Evolutionary conservation across 2,113 vertebrate species (phyloP), one percentile per base, ranked within the genome.

Genomic region (Thunnus thynnus): DNA sequence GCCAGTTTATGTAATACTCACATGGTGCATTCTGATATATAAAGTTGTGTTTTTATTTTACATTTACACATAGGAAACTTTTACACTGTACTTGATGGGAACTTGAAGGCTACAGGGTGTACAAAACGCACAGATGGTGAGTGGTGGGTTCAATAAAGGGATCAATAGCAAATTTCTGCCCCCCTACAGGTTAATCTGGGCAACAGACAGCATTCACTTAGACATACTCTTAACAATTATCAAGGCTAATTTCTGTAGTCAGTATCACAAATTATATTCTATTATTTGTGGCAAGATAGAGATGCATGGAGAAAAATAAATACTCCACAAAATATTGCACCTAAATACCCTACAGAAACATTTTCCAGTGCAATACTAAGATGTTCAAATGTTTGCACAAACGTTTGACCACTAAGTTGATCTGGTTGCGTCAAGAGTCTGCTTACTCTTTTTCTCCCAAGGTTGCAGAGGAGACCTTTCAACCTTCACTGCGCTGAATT

Each of bases 401-500:
- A n/a, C 10, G 57, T 56, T 6, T 56, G 12, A 57, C 8, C 25
- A 10, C 13, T 10, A 5, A 36, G 17, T 58, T 54, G 20, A 64
- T 16, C 18, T 32, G 55, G 3, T 22, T 68, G 55, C 18, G 32
- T 48, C 65, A 78, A n/a, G 54, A 3, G n/a, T 27, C 48, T 6
- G 7, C 8, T 18, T 1, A 12, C 22, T 55, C 13, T 48, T 13
- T 7, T 36, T 27, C 36, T 16, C 25, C 27, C 73, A 83, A 80
- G 76, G 85, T 84, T 81, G 75, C 60, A 66, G 58, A 71, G 44
- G 51, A 44, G 57, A 52, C 22, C 73, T 50, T 50, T 61, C 55
- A 84, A 83, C 86, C 82, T 78, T 88, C 72, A 66, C 47, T 46
- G 17, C 63, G 4, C 6, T 58, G 52, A 69, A 52, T 73, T 87